Conservation (phyloP, 2,888 invertebrate genomes). For the Catocala nupta region DNA sequence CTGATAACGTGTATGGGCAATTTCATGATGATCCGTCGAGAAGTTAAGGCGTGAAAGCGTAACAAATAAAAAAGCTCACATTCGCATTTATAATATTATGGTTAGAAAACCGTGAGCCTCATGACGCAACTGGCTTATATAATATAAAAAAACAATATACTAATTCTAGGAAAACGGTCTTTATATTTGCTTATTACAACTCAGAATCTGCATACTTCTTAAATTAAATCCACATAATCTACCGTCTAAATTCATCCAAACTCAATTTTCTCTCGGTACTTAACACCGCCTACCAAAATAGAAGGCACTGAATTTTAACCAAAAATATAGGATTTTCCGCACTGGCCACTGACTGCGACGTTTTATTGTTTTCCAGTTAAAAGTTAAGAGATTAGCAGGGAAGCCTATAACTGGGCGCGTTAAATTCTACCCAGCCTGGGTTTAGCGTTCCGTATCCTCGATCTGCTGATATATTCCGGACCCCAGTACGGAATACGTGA, state of each 20-base stretch:
- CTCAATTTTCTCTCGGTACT: slow-evolving; percentile 12
- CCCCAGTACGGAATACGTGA: background rate
- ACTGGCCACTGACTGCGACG: slow-evolving; percentile 54
- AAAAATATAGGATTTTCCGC: slow-evolving; percentile 37
- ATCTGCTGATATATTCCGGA: slow-evolving; percentile 14
- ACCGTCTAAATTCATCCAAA: slow-evolving; percentile 9
- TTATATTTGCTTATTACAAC: too few relatives aligned
- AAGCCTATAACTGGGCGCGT: slow-evolving; percentile 60
- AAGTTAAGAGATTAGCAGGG: slow-evolving; percentile 75
- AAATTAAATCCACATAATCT: background rate
- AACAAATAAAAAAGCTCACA: too few relatives aligned
- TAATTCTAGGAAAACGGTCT: too few relatives aligned
- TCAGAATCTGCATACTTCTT: too few relatives aligned
- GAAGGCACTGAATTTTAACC: slow-evolving; percentile 36
- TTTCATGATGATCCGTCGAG: too few relatives aligned
- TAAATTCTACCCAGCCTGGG: slow-evolving; percentile 53
- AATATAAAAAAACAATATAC: too few relatives aligned
- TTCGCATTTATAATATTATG: too few relatives aligned
- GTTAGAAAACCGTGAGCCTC: too few relatives aligned
- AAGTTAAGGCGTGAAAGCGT: too few relatives aligned
- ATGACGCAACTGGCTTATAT: too few relatives aligned
- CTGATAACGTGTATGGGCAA: too few relatives aligned
- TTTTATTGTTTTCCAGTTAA: slow-evolving; percentile 65
- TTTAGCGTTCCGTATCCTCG: slow-evolving; percentile 30
- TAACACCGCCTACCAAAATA: slow-evolving; percentile 23